phyloP scores from a whole-genome alignment of 2,797 vertebrate genomes.

The Rhodeus uyekii region DNA sequence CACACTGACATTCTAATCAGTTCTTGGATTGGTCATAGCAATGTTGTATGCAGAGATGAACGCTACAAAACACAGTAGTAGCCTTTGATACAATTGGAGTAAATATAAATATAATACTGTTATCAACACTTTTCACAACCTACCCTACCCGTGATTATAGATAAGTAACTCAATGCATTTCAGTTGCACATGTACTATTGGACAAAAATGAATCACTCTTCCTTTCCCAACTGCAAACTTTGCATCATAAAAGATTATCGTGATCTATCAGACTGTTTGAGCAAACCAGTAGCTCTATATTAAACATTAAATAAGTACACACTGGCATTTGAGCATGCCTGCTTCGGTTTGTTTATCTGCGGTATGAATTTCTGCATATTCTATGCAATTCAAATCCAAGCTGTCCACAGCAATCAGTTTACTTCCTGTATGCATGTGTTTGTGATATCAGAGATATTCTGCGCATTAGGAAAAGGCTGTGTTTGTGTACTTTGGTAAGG shows the following conservation, averaged over 20 bases:
- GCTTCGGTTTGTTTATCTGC: slow-evolving; percentile 3
- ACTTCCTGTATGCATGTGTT: slow-evolving; percentile 23
- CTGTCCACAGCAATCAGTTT: background rate
- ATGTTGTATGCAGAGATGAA: background rate
- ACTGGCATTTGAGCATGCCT: background rate
- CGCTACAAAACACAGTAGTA: background rate
- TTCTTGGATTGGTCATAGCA: background rate
- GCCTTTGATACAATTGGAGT: background rate
- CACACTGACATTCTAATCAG: no score
- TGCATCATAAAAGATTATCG: background rate
- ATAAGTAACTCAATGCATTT: background rate
- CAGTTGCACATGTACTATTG: background rate
- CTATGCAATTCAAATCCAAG: slow-evolving; percentile 34
- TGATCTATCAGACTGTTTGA: background rate
- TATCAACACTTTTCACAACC: background rate
- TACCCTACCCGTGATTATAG: background rate
- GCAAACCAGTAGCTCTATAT: background rate
- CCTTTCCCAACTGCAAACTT: slow-evolving; percentile 1
- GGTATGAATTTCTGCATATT: slow-evolving; percentile 34
- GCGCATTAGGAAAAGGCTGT: slow-evolving; percentile 11
- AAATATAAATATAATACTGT: background rate
- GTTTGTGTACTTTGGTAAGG: slow-evolving; percentile 15
- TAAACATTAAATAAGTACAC: slow-evolving; percentile 14
- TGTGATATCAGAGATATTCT: slow-evolving; percentile 5
- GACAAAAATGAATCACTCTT: no score